Base-by-base conservation (phyloP, 2,888 invertebrate genomes). In the Mongoloraphidia duomilia region DNA sequence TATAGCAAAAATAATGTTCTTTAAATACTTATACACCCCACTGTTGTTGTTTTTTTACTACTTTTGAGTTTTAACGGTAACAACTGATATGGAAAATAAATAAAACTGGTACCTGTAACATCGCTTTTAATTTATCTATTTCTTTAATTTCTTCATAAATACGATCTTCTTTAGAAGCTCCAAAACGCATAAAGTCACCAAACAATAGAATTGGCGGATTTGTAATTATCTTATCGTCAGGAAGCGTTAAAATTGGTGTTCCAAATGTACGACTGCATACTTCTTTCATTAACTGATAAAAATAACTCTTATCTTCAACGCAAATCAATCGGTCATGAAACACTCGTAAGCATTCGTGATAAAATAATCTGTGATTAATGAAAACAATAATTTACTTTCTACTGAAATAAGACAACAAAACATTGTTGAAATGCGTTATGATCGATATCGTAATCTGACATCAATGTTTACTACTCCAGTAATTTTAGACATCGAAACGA, bases 321-420 rank as follows among this genome's bases (percentile, higher is more conserved):
- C 90, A 88, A 49, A 86, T 82, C 17, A 95, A 70, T 1, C 93
- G 83, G 64, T 94, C 94, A 66, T 91, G 91, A 65, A 92, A 94
- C 2, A 93, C 92, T 33, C 94, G 76, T 49, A 90, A 76, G 50
- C 90, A 87, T 68, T 95, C 94, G 63, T 95, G 94, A 57, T 87
- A 90, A 71, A 92, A 94, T 9, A 95, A 68, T 56, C 91, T 84
- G 59, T 26, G 10, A 38, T 14, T 11, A 38, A 13, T 37, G n/a
- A 17, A 38, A 44, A 41, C 9, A 40, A 14, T 41, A 42, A 13
- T 33, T 34, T 33, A 44, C 3, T 47, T 12, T 44, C 34, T 8
- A n/a, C 3, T 14, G 14, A 46, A n/a, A 39, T 11, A 38, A 40
- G 2, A 12, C 38, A 38, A 11, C 2, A 44, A 47, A n/a, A 9